Base-by-base conservation (phyloP, 2,888 invertebrate species). In the Sphecodes monilicornis region DNA sequence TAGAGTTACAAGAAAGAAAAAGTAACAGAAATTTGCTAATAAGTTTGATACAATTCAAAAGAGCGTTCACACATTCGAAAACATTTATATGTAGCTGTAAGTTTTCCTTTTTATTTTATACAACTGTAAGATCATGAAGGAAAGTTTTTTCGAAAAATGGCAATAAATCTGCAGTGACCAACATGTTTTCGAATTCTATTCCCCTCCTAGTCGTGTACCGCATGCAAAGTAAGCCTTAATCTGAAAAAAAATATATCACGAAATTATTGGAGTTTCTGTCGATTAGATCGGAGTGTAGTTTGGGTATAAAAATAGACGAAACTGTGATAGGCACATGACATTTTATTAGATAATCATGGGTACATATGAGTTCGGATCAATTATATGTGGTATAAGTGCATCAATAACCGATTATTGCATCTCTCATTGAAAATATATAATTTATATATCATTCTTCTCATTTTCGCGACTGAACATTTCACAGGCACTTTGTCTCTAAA, bases 401-500 rank as follows among this genome's bases (percentile, higher is more conserved):
- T 86, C 81, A 79, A 87, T 90, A 89, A 88, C 90, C 89, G 91
- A 90, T 91, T 91, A 92, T 92, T 92, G 91, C 89, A 91, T 93
- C 88, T 85, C 91, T 90, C 90, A 91, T 92, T 92, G 90, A 93
- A 93, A 93, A 93, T 93, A 93, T 93, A 86, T 85, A 88, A 60
- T 86, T 88, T 83, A 84, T 86, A 86, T 85, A 85, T 89, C 80
- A 85, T 89, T 87, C 84, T 87, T 84, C 87, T 89, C 80, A 86
- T 87, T 89, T 89, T 87, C 87, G 88, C 90, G 88, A 91, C 88
- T 89, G 89, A 92, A 91, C 90, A 88, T 92, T 88, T 92, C 90
- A 92, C 93, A 94, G 93, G 93, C 93, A 94, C 94, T 94, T 94
- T 88, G 90, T 92, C 90, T 93, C 91, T 90, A 90, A 90, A 90